These are phyloP conservation scores for Helicoverpa zea DNA, from an alignment of 1,140 invertebrate species.

Conservation along the genomic window DNA sequence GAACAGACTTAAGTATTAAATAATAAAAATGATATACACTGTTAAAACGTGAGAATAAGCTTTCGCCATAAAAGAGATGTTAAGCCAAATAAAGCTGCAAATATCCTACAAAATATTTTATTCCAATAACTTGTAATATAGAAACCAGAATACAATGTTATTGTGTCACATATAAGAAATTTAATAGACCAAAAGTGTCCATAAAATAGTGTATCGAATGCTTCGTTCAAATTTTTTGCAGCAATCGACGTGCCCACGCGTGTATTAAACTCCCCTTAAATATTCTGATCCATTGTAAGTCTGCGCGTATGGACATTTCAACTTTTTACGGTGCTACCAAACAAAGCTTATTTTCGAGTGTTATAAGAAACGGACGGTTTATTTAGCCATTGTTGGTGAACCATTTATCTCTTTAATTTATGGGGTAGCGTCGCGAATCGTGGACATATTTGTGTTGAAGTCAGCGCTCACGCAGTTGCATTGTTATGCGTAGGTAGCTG, in stretches of 20 bases:
- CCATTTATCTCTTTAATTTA: slow-evolving; percentile 86
- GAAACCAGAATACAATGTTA: slow-evolving; percentile 38
- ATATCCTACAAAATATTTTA: neutral
- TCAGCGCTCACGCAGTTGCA: slow-evolving; percentile 59
- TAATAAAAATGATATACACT: slow-evolving; percentile 7
- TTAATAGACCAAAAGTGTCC: slow-evolving; percentile 61
- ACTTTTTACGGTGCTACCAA: slow-evolving; percentile 62
- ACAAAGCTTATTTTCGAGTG: slow-evolving; percentile 76
- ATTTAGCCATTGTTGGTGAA: slow-evolving; percentile 81
- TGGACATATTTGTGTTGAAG: slow-evolving; percentile 77
- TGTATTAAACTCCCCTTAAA: slow-evolving; percentile 75
- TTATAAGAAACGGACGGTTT: slow-evolving; percentile 79
- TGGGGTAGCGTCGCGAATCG: slow-evolving; percentile 78
- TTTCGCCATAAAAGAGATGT: slow-evolving; percentile 33
- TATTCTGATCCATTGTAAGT: slow-evolving; percentile 67
- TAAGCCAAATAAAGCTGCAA: slow-evolving; percentile 42
- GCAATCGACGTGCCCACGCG: slow-evolving; percentile 63
- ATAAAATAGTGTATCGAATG: slow-evolving; percentile 60
- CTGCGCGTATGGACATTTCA: slow-evolving; percentile 65
- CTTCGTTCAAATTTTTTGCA: slow-evolving; percentile 67
- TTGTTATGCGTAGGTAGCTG: slow-evolving; percentile 57
- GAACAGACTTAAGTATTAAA: neutral
- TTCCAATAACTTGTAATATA: slow-evolving; percentile 34
- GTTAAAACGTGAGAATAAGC: slow-evolving; percentile 7
- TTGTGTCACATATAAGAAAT: slow-evolving; percentile 44